These are phyloP conservation scores for Melanchra persicariae DNA, from an alignment of 2,888 invertebrate genomes.

Conservation along the genomic window DNA sequence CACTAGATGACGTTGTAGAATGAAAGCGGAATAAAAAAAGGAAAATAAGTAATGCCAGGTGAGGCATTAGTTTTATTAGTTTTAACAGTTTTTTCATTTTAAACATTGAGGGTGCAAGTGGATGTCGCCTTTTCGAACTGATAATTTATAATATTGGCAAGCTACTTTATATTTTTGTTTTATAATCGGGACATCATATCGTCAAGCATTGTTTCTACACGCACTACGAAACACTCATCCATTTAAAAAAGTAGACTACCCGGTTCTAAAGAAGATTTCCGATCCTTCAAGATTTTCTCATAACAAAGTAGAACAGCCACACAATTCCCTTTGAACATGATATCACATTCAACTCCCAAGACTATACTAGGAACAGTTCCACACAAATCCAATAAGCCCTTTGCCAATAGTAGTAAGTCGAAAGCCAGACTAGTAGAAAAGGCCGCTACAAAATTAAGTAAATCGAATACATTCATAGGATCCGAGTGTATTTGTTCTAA, in stretches of 20 bases:
- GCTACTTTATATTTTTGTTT: no score
- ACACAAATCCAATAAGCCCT: constrained; percentile 35
- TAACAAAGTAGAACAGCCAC: not conserved
- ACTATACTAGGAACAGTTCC: constrained; percentile 1
- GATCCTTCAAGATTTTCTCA: not conserved
- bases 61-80: not conserved
- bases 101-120: not conserved
- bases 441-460: constrained; percentile 43
- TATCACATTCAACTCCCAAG: not conserved
- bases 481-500: constrained; percentile 29
- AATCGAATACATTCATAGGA: constrained; percentile 45
- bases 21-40: not conserved
- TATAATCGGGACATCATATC: no score
- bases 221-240: not conserved
- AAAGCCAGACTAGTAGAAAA: constrained; percentile 10
- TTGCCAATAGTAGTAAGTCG: not conserved
- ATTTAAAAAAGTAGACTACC: not conserved
- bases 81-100: not conserved
- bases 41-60: no score
- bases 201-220: no score
- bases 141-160: not conserved
- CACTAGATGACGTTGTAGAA: constrained; percentile 53
- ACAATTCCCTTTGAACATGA: not conserved
- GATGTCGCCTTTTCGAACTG: not conserved
- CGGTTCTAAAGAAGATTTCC: not conserved